A percentile compares a stretch with the other conserved stretches of the same genome.
These are phyloP conservation scores for Chelmon rostratus DNA, from an alignment of 2,797 vertebrate genomes.

Conservation along the genomic window DNA sequence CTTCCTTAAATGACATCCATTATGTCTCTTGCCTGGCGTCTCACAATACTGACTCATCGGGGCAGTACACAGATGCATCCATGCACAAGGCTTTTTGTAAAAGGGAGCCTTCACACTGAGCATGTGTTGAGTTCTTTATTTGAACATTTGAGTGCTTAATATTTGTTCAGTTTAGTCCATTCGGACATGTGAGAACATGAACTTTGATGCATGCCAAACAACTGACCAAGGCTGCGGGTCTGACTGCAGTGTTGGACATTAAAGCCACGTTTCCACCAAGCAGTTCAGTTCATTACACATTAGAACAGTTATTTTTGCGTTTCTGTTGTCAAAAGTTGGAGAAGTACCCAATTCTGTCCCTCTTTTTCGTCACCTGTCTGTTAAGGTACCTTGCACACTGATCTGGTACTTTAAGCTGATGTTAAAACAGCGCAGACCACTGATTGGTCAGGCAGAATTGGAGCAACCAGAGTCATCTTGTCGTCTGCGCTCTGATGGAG, in stretches of 20 bases:
- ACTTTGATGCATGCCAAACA: not conserved
- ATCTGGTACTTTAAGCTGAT: not conserved
- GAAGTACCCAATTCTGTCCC: too few species aligned
- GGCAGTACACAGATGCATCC: not conserved
- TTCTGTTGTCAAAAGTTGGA: too few species aligned
- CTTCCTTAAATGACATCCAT: constrained; percentile 10
- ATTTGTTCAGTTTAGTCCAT: not conserved
- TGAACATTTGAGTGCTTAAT: not conserved
- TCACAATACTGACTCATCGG: constrained; percentile 22
- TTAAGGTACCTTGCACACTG: too few species aligned
- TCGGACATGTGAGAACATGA: not conserved
- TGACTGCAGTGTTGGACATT: not conserved
- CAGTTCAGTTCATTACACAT: too few species aligned
- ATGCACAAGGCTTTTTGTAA: not conserved
- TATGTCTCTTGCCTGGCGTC: constrained; percentile 4
- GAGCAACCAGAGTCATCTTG: not conserved
- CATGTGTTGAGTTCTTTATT: not conserved
- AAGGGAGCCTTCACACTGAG: not conserved
- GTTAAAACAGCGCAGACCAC: not conserved
- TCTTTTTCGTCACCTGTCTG: too few species aligned
- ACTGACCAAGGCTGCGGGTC: not conserved
- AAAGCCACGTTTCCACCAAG: too few species aligned
- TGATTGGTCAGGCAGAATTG: not conserved
- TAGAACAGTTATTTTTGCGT: too few species aligned
- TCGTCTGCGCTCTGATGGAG: not conserved